A percentile compares a stretch with the other conserved stretches of the same genome.
These are phyloP conservation scores for Clunio marinus DNA, from an alignment of 2,888 invertebrate genomes.

Conservation along the genomic window DNA sequence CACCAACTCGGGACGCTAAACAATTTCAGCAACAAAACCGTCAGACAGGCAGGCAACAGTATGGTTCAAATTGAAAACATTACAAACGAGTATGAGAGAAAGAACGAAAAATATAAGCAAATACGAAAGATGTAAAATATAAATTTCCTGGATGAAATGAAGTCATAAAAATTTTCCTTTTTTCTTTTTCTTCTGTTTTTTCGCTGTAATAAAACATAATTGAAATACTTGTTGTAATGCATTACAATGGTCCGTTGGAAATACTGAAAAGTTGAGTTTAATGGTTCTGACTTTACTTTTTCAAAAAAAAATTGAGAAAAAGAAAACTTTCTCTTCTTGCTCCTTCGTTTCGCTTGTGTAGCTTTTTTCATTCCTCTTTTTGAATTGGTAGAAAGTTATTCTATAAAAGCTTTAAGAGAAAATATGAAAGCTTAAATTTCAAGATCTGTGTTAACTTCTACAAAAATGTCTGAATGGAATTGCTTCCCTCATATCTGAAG, in stretches of 20 bases:
- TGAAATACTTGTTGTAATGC: constrained; percentile 17
- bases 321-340: background rate
- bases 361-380: background rate
- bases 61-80: too few species aligned
- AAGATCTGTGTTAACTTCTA: too few species aligned
- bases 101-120: too few species aligned
- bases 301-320: too few species aligned
- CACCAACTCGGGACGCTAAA: too few species aligned
- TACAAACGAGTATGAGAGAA: background rate
- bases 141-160: background rate
- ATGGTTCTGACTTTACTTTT: too few species aligned
- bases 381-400: background rate
- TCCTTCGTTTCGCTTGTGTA: background rate
- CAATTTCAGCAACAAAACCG: too few species aligned
- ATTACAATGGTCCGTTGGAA: background rate
- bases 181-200: constrained; percentile 1
- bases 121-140: too few species aligned
- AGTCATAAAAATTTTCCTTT: constrained; percentile 1
- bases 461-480: too few species aligned
- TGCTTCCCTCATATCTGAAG: too few species aligned
- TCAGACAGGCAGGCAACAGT: too few species aligned
- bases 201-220: constrained; percentile 8
- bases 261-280: background rate
- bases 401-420: background rate
- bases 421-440: too few species aligned